A percentile compares a stretch with the other conserved stretches of the same genome.
These are phyloP conservation scores for Brachyistius frenatus DNA, from an alignment of 2,113 vertebrate genomes.

Conservation along the genomic window DNA sequence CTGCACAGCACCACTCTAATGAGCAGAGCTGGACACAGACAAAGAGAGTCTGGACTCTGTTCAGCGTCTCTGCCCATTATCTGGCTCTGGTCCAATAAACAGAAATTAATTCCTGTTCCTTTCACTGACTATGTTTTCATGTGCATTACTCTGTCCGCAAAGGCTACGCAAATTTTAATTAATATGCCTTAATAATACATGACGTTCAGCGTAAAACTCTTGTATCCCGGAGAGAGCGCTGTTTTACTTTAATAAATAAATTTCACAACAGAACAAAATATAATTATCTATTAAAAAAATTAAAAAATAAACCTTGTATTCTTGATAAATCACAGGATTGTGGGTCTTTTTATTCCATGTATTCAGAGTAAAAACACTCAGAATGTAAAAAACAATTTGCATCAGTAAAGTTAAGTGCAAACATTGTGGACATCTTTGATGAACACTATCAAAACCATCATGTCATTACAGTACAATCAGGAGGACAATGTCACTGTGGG, in stretches of 20 bases:
- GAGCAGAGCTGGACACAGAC: slow-evolving; percentile 80
- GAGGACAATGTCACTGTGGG: background rate
- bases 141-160: slow-evolving; percentile 52
- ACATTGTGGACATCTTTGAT: background rate
- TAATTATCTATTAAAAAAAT: background rate
- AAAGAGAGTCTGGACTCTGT: slow-evolving; percentile 81
- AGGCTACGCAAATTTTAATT: slow-evolving; percentile 61
- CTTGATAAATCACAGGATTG: background rate
- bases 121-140: slow-evolving; percentile 68
- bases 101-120: slow-evolving; percentile 79
- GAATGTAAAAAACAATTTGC: background rate
- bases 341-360: background rate
- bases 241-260: background rate
- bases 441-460: background rate
- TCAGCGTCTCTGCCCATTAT: slow-evolving; percentile 78
- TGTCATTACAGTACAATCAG: background rate
- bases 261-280: slow-evolving; percentile 11
- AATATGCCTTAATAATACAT: slow-evolving; percentile 70
- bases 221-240: slow-evolving; percentile 23
- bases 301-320: background rate
- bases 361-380: background rate
- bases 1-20: slow-evolving; percentile 78
- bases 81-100: slow-evolving; percentile 78
- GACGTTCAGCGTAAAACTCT: background rate
- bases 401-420: background rate